Evolutionary conservation across 2,888 invertebrate species (phyloP), one percentile per base, ranked within the genome.

Genomic region (Yponomeuta sedellus): DNA sequence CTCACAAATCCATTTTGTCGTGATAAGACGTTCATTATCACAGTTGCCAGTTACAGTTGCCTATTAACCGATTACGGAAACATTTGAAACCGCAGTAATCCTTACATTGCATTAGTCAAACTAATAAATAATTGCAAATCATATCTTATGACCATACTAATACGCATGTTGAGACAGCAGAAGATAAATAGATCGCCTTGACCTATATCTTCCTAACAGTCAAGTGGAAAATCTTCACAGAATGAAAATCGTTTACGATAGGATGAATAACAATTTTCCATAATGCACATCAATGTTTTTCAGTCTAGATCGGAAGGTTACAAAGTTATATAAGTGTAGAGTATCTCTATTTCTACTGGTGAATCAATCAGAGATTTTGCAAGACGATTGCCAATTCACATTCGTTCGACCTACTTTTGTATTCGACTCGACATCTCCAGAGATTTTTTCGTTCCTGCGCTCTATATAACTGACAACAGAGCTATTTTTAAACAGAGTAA

Each of bases 291-390:
- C 44, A 16, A 16, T 52, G 16, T 52, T 16, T 16, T 11, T 52
- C 16, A 52, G 16, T 52, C 44, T 52, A 52, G 44, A 52, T 52
- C 44, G 12, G 44, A 52, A 52, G 44, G 44, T 52, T 52, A 52
- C 16, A 52, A 52, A 52, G 44, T 52, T 52, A 52, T 16, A 52
- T 44, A 52, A 52, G 44, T 16, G 44, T 52, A 52, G 44, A 12
- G 44, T 52, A 52, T 16, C 10, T 52, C 44, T 52, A 52, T 52
- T 52, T 52, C 44, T 16, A 52, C 44, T 52, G 16, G 44, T 52
- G 44, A 52, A 52, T 52, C 66, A 65, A 68, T 68, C 61, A 62
- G 61, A 70, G 62, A 67, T 69, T 69, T 65, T 66, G 65, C 65
- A 65, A 66, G 65, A 59, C 59, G 25, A 59, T 20, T 59, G 20